Base-by-base conservation (phyloP, 2,888 invertebrate species). In the Synanthedon vespiformis region DNA sequence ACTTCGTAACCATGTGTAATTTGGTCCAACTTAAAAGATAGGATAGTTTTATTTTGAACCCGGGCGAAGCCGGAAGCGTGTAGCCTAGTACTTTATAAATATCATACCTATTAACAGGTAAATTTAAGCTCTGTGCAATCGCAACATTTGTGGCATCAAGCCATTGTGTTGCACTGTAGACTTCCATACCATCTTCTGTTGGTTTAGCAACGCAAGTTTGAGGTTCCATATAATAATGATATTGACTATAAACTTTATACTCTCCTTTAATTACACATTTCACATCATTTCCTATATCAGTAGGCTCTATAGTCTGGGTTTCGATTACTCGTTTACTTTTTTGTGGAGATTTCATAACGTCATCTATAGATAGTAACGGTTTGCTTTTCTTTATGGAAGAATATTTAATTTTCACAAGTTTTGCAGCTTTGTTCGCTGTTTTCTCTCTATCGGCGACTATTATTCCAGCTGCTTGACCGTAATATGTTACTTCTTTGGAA, bases 211-310 rank as follows among this genome's bases (percentile, higher is more conserved):
- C 86, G 55, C 91, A 90, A 0, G 89, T 89, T 47, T 93, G 93
- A 0, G 92, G 90, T 64, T 95, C 95, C 92, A 95, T 92, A 10
- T 90, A 89, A 62, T 90, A 93, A 69, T 94, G 94, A 68, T 92
- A 93, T 67, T 95, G 94, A 6, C 88, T 69, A 5, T 90, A 91
- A 57, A 90, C 60, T 52, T 87, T 81, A 55, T 89, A 74, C 50
- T 81, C 80, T 0, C 93, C 94, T 44, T 80, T 79, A 5, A 91
- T 63, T 10, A 87, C 75, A 58, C 63, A 67, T 61, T 75, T 79
- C 0, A 84, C 70, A 57, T 86, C 77, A 53, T 70, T 70, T 0
- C 87, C 87, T 40, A 56, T 65, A 11, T 81, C 77, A 51, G 69
- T 74, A 4, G 85, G 80, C 16, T 78, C 67, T 4, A 80, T 56